Evolutionary conservation across 2,888 invertebrate genomes (phyloP), one percentile per base, ranked within the genome.

Genomic region (Macrophya alboannulata): DNA sequence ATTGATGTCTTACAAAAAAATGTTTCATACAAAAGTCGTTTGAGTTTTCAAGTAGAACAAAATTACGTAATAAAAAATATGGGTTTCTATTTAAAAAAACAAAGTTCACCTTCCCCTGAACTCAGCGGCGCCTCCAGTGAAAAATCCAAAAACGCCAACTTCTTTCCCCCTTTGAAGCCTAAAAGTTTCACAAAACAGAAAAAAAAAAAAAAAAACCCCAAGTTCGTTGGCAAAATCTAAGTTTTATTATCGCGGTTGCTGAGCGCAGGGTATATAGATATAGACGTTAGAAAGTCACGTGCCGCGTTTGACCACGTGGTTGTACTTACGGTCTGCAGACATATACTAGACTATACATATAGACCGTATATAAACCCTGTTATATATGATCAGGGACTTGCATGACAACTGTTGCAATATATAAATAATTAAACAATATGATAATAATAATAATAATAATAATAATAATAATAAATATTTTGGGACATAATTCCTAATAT

Each of bases 221-320:
- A 55, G 31, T 31, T 31, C 31, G 31, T 25, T 25, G 25, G 62
- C 25, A 1, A 25, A 62, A 62, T 62, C 10, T 25, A 25, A 62
- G 21, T 62, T 62, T 62, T 31, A 62, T 62, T 25, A 62, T 62
- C 12, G 12, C 12, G 9, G 48, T 48, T 48, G 9, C 10, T 48
- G 3, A 4, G 48, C 10, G 48, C 12, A 62, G 25, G 1, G 17
- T 1, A 37, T 9, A 40, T 0, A 62, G 40, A 3, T 31, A 31
- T 68, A 68, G 68, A 68, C 68, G 68, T 31, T 6, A 74, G 72
- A 74, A 45, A 10, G 72, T 74, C 72, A 74, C 72, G 72, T 74
- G 72, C 72, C 68, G 40, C 68, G 40, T 74, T 74, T 74, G 72
- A 74, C 72, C 72, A 74, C 72, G 72, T 74, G 72, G 72, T 74